These are phyloP conservation scores for Sipha maydis DNA, from an alignment of 2,888 invertebrate genomes.

Conservation along the genomic window DNA sequence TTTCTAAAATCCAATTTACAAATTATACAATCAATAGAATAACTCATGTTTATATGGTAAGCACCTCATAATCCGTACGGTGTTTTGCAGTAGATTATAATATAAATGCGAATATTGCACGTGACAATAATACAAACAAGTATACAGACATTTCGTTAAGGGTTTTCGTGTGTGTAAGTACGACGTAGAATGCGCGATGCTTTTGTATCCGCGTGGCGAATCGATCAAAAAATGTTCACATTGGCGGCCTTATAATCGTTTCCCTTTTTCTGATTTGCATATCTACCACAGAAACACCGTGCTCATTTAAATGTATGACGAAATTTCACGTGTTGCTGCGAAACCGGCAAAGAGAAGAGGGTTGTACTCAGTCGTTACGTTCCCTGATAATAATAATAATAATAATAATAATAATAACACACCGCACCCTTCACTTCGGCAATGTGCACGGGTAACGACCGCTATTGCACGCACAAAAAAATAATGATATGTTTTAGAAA, in stretches of 20 bases:
- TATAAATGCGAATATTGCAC: neutral
- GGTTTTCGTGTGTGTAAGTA: neutral
- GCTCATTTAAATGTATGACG: slow-evolving; percentile 19
- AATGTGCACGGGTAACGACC: neutral
- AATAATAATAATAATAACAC: slow-evolving; percentile 23
- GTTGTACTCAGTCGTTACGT: slow-evolving; percentile 2
- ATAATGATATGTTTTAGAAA: neutral
- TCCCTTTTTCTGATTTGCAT: slow-evolving; percentile 32
- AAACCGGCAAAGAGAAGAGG: neutral
- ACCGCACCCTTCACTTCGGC: neutral
- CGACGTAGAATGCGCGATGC: neutral
- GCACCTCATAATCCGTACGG: neutral
- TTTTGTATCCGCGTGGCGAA: neutral
- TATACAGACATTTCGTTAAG: neutral
- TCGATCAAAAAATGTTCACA: neutral
- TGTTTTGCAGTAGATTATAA: neutral
- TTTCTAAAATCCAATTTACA: slow-evolving; percentile 1
- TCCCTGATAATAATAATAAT: neutral
- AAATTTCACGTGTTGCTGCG: slow-evolving; percentile 52
- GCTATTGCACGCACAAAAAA: neutral
- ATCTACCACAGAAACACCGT: neutral
- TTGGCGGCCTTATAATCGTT: neutral
- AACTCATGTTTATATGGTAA: neutral
- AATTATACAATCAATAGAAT: neutral
- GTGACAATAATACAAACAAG: neutral